A percentile compares a stretch with the other conserved stretches of the same genome.
Conservation (phyloP, 2,113 vertebrate species). For the Pachycephala philippinensis region DNA sequence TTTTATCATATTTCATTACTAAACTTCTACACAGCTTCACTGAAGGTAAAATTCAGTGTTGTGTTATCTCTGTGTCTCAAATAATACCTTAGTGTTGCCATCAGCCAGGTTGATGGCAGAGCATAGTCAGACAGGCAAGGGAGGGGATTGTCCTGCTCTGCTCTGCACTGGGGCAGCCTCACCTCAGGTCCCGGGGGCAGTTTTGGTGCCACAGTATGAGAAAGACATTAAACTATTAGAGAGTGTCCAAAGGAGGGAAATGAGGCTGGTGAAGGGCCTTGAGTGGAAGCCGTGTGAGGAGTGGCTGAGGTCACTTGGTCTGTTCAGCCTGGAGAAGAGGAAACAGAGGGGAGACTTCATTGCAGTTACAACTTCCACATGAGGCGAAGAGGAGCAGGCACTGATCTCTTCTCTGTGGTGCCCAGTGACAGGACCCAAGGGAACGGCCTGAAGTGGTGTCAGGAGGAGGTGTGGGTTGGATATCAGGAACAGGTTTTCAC, state of each 20-base stretch:
- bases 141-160: neutral
- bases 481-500: neutral
- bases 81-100: neutral
- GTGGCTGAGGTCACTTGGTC: neutral
- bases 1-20: neutral
- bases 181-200: neutral
- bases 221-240: neutral
- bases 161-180: rapidly evolving
- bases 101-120: neutral
- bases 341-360: rapidly evolving
- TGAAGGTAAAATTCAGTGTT: neutral
- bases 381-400: no score
- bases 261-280: neutral
- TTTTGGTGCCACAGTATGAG: neutral
- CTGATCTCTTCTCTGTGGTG: no score
- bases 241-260: no score
- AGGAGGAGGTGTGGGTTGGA: neutral
- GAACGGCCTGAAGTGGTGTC: neutral
- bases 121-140: rapidly evolving
- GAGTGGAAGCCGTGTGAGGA: rapidly evolving
- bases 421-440: neutral
- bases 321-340: neutral
- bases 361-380: no score
- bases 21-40: neutral
- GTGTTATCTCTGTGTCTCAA: neutral